Evolutionary conservation across 2,797 vertebrate species (phyloP), one percentile per base, ranked within the genome.

Genomic region (Clarias laeviceps): DNA sequence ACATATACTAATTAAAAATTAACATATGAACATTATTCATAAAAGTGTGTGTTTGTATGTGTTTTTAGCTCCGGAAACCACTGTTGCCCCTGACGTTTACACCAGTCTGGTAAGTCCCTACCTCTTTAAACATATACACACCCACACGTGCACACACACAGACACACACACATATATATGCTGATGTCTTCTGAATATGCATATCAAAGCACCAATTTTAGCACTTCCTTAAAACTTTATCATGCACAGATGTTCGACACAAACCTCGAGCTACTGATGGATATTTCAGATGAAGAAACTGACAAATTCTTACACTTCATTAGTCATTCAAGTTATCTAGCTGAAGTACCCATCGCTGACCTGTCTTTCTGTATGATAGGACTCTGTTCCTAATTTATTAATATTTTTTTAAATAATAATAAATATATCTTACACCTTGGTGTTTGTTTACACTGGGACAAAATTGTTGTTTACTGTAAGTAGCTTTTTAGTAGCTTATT

Each of bases 41-140:
- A 34, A 73, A 37, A 17, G 11, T 14, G 45, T 22, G 7, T 66
- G 18, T 32, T 3, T 22, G 27, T 90, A 17, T 90, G 24, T 89
- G 70, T 83, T 80, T 83, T 77, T 80, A 91, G 89, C 57, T 83
- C 64, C 82, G 29, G 1, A 3, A 3, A 14, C 83, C 45, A 87
- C 83, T 11, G 22, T 17, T 20, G 12, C 14, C 34, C 12, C 66
- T 27, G 59, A 80, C 45, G 3, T 54, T 64, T 24, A 68, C 40
- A 62, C 74, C 4, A 88, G 57, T 80, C 7, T 57, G 64, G 29
- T 57, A 62, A 82, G 89, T 24, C 59, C 59, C 77, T 62, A 24
- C 34, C 12, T 79, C 57, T 37, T 0, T 2, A 56, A 0, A 56
- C 17, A 32, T 50, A 73, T 45, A 54, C 40, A 45, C 70, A 73